A percentile compares a stretch with the other conserved stretches of the same genome.
phyloP scores from a whole-genome alignment of 1,140 invertebrate species.

The Zaprionus tsacasi region DNA sequence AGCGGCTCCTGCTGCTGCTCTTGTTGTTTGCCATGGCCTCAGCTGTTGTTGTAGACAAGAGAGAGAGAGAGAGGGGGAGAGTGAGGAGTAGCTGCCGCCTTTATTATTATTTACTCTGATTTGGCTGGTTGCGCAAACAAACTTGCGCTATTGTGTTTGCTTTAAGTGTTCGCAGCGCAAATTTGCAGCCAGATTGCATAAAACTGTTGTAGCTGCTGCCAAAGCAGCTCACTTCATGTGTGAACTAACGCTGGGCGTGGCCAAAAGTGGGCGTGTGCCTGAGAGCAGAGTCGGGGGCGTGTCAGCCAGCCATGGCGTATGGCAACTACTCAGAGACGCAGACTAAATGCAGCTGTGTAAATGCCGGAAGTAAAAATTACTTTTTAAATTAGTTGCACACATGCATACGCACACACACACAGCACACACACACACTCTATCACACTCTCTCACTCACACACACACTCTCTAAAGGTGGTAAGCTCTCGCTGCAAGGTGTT shows the following conservation, averaged over 20 bases:
- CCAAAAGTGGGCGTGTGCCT: background rate
- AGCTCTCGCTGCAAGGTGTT: conserved; percentile 49
- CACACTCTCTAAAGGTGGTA: conserved; percentile 23
- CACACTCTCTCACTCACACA: background rate
- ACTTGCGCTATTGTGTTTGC: conserved; percentile 59
- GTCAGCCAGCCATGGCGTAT: background rate
- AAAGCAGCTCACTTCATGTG: conserved; percentile 22
- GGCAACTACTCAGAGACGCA: background rate
- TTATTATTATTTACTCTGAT: conserved; percentile 75
- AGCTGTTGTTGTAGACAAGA: conserved; percentile 32
- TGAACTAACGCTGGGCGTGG: background rate
- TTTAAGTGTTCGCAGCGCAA: conserved; percentile 43
- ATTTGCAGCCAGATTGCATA: conserved; percentile 35
- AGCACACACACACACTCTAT: background rate
- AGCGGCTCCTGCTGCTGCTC: conserved; percentile 1
- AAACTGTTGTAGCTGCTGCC: conserved; percentile 15
- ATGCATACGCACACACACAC: conserved; percentile 13
- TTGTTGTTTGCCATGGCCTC: conserved; percentile 22
- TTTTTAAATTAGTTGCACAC: conserved; percentile 78
- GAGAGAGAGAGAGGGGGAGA: background rate
- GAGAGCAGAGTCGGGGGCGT: background rate
- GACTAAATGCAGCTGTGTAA: conserved; percentile 73
- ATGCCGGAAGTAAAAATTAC: conserved; percentile 81
- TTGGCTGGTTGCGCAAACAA: conserved; percentile 69
- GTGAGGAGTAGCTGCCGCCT: conserved; percentile 22